Conservation (phyloP, 2,113 vertebrate species). For the Rana temporaria region DNA sequence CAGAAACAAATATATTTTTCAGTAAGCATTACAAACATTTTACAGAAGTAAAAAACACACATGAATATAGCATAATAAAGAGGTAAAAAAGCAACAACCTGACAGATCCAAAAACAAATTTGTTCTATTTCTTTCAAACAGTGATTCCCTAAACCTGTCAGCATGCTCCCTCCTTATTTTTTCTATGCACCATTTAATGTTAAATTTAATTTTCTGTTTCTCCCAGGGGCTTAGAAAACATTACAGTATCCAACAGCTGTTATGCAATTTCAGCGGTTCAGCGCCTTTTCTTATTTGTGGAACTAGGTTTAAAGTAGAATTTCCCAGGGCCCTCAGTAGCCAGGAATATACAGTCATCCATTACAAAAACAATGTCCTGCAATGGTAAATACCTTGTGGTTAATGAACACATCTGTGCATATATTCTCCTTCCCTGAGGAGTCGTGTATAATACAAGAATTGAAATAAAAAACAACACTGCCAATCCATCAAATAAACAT, state of each 20-base stretch:
- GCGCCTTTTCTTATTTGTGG: constrained; percentile 39
- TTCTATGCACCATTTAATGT: constrained; percentile 54
- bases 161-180: constrained; percentile 19
- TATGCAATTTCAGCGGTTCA: constrained; percentile 36
- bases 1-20: neutral
- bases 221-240: constrained; percentile 34
- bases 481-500: constrained; percentile 20
- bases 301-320: constrained; percentile 38
- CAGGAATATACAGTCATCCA: constrained; percentile 39
- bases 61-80: neutral
- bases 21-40: neutral
- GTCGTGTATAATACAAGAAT: constrained; percentile 15
- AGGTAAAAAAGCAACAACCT: neutral
- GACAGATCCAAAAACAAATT: neutral
- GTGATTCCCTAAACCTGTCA: constrained; percentile 12
- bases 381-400: constrained; percentile 33
- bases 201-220: constrained; percentile 44
- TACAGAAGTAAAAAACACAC: neutral
- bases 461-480: neutral
- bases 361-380: constrained; percentile 37
- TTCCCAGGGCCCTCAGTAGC: constrained; percentile 22
- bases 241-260: constrained; percentile 45
- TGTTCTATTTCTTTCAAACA: constrained; percentile 12
- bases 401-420: constrained; percentile 38
- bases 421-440: constrained; percentile 16